These are phyloP conservation scores for Tromatobia lineatoria DNA, from an alignment of 2,888 invertebrate genomes.

Conservation along the genomic window DNA sequence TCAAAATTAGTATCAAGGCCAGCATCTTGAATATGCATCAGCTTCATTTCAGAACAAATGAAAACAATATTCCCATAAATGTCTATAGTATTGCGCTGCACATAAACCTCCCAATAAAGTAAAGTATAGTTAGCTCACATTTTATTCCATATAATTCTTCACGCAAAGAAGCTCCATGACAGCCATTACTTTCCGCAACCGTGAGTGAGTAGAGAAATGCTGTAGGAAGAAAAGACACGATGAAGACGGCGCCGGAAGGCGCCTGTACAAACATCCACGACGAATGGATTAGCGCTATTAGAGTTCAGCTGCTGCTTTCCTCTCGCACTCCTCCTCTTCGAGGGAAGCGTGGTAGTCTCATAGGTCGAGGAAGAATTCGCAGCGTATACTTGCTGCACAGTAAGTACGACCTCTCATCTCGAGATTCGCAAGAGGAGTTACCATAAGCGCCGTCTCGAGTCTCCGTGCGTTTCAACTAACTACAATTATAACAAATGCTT, in stretches of 20 bases:
- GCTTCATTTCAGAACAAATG: neutral
- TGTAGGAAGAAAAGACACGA: conserved; percentile 35
- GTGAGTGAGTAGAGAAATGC: conserved; percentile 18
- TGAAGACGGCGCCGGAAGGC: conserved; percentile 66
- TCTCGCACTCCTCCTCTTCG: neutral
- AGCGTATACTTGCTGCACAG: conserved; percentile 31
- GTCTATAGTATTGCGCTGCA: neutral
- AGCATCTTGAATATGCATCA: neutral
- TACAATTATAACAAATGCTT: conserved; percentile 63
- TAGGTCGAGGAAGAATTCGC: conserved; percentile 59
- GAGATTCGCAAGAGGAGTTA: conserved; percentile 17
- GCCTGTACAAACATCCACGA: conserved; percentile 75
- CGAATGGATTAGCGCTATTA: conserved; percentile 77
- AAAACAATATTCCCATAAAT: neutral
- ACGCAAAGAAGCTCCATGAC: conserved; percentile 47
- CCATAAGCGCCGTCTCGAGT: conserved; percentile 13
- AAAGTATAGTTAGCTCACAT: conserved; percentile 23
- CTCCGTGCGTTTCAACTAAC: conserved; percentile 52
- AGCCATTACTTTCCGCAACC: conserved; percentile 39
- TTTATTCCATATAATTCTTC: conserved; percentile 36
- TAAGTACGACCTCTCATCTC: conserved; percentile 37
- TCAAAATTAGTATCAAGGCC: neutral
- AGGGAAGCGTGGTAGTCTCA: conserved; percentile 16
- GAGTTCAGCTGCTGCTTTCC: conserved; percentile 69
- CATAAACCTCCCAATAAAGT: conserved; percentile 4